phyloP scores from a whole-genome alignment of 2,113 vertebrate genomes.

The Melierax canorus region DNA sequence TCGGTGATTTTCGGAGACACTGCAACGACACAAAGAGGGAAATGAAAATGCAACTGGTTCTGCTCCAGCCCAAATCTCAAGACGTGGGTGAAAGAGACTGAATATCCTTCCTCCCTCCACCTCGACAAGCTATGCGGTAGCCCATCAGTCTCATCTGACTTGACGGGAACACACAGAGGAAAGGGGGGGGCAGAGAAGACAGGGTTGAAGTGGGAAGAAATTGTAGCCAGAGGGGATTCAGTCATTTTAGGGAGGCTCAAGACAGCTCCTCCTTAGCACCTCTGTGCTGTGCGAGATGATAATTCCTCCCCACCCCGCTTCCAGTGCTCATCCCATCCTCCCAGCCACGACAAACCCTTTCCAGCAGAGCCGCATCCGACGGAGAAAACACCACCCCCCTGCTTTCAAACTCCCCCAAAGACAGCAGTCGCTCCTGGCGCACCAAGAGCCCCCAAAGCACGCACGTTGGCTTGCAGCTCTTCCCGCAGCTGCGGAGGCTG shows the following conservation, averaged over 20 bases:
- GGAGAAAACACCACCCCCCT: accelerated
- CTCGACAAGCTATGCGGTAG: not conserved
- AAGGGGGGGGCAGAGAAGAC: not conserved
- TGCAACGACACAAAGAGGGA: slow-evolving; percentile 66
- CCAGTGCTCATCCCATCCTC: not conserved
- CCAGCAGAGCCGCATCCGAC: not conserved
- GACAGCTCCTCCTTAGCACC: not conserved
- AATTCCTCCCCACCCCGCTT: not conserved
- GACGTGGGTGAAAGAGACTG: not conserved
- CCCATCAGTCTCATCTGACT: not conserved
- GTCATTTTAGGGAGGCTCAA: not conserved
- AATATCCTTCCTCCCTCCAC: not conserved
- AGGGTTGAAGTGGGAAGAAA: not conserved
- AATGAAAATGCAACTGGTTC: not conserved
- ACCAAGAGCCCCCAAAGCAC: not conserved
- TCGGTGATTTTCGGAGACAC: slow-evolving; percentile 94
- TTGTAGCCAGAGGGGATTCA: not conserved
- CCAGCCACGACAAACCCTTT: not conserved
- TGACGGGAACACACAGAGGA: not conserved
- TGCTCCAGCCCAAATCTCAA: not conserved
- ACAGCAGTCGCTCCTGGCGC: not conserved
- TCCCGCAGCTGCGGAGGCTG: not conserved
- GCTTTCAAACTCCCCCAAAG: not conserved
- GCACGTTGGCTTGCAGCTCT: not conserved
- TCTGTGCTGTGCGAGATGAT: not conserved